A percentile compares a stretch with the other conserved stretches of the same genome.
Evolutionary conservation across 2,797 vertebrate species (phyloP).

Genomic region (Myiotriccus ornatus): DNA sequence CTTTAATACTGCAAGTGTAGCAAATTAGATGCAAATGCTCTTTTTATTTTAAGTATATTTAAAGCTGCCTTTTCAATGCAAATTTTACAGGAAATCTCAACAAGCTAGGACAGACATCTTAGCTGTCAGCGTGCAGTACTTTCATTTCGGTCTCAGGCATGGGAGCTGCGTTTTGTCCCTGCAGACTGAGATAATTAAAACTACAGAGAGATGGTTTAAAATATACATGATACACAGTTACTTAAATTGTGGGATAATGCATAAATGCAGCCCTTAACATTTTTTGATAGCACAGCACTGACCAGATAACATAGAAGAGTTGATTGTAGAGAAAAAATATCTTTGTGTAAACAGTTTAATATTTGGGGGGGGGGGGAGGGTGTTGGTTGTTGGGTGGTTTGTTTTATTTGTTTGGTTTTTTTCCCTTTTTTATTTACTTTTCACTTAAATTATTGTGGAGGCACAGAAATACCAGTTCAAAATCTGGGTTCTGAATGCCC

Average conservation of each 20-base stretch:
- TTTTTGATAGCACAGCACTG: conserved; percentile 66
- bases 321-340: neutral
- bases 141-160: conserved; percentile 77
- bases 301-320: neutral
- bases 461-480: neutral
- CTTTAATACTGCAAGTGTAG: conserved; percentile 94
- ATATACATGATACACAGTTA: conserved; percentile 80
- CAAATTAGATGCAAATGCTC: conserved; percentile 98
- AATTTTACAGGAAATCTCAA: conserved; percentile 90
- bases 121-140: conserved; percentile 78
- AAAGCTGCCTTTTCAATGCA: conserved; percentile 88
- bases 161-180: conserved; percentile 74
- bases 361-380: neutral
- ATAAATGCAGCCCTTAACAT: conserved; percentile 74
- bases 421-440: neutral
- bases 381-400: too few relatives aligned
- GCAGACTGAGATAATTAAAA: conserved; percentile 84
- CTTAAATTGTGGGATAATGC: conserved; percentile 75
- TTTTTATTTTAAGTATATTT: conserved; percentile 94
- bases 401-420: neutral
- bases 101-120: conserved; percentile 77
- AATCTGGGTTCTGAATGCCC: neutral
- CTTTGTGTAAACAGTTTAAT: conserved; percentile 12
- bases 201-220: conserved; percentile 81
- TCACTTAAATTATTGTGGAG: neutral